Evolutionary conservation across 2,888 invertebrate species (phyloP).

Genomic region (Cheilosia vulpina): DNA sequence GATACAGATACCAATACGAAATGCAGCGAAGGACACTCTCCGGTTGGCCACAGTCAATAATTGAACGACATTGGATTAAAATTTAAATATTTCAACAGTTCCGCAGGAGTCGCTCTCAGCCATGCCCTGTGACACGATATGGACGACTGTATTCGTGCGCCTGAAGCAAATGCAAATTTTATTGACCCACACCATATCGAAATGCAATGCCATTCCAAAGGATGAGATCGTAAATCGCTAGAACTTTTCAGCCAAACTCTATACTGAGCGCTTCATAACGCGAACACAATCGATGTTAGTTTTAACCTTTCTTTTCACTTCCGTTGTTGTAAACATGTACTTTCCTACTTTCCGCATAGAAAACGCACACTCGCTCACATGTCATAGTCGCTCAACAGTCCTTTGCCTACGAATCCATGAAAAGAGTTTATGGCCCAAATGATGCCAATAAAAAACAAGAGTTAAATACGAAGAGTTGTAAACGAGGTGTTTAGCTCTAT

Average conservation of each 20-base stretch:
- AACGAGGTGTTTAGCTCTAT: slow-evolving; percentile 49
- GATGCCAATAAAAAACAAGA: slow-evolving; percentile 70
- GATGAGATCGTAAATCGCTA: slow-evolving; percentile 67
- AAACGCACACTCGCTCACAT: background rate
- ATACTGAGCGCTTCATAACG: slow-evolving; percentile 50
- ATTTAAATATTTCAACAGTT: slow-evolving; percentile 74
- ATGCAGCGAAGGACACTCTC: slow-evolving; percentile 66
- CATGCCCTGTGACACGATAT: slow-evolving; percentile 54
- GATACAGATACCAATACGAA: background rate
- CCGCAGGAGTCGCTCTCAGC: slow-evolving; percentile 17
- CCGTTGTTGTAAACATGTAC: slow-evolving; percentile 63
- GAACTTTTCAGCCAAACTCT: slow-evolving; percentile 59
- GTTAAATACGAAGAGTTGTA: slow-evolving; percentile 67
- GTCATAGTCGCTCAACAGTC: slow-evolving; percentile 1
- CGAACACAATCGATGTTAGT: slow-evolving; percentile 53
- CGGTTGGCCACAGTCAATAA: slow-evolving; percentile 73
- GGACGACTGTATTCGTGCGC: slow-evolving; percentile 41
- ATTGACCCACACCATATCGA: slow-evolving; percentile 42
- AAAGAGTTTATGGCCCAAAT: slow-evolving; percentile 71
- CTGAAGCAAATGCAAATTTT: slow-evolving; percentile 66
- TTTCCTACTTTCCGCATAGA: slow-evolving; percentile 26
- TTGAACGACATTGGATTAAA: slow-evolving; percentile 75
- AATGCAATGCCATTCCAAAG: slow-evolving; percentile 63
- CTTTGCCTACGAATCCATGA: slow-evolving; percentile 35
- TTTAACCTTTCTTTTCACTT: slow-evolving; percentile 72